phyloP scores from a whole-genome alignment of 2,888 invertebrate species.

The Pseudoips prasinana region DNA sequence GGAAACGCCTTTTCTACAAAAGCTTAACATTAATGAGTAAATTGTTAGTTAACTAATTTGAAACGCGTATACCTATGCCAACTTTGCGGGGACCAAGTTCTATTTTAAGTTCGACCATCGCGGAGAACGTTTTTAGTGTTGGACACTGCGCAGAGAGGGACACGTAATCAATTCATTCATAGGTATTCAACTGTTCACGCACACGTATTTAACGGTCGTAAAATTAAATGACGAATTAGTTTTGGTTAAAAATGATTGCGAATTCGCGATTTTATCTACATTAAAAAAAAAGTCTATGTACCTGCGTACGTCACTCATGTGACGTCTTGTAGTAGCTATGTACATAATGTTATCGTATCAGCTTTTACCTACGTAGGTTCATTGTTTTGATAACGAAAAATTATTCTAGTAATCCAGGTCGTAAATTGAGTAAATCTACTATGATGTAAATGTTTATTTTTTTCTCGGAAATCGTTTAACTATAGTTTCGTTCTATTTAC shows the following conservation, averaged over 20 bases:
- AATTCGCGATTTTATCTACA: constrained; percentile 8
- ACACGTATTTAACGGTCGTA: constrained; percentile 11
- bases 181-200: constrained; percentile 22
- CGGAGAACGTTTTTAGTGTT: constrained; percentile 58
- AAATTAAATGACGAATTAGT: constrained; percentile 8
- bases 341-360: constrained; percentile 39
- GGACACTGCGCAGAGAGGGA: constrained; percentile 30
- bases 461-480: constrained; percentile 1
- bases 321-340: constrained; percentile 38
- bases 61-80: constrained; percentile 2
- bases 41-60: not conserved
- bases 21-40: constrained; percentile 11
- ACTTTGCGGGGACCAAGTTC: constrained; percentile 57
- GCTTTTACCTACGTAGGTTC: constrained; percentile 23
- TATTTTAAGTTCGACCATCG: constrained; percentile 72
- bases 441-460: constrained; percentile 2
- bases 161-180: constrained; percentile 47
- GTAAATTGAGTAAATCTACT: constrained; percentile 14
- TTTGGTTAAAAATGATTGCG: not conserved
- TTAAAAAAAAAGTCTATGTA: not conserved
- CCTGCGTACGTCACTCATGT: constrained; percentile 30
- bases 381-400: constrained; percentile 32
- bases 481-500: not conserved
- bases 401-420: constrained; percentile 19
- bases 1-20: constrained; percentile 38